phyloP scores from a whole-genome alignment of 2,888 invertebrate species.

The Eucera pruinosa region DNA sequence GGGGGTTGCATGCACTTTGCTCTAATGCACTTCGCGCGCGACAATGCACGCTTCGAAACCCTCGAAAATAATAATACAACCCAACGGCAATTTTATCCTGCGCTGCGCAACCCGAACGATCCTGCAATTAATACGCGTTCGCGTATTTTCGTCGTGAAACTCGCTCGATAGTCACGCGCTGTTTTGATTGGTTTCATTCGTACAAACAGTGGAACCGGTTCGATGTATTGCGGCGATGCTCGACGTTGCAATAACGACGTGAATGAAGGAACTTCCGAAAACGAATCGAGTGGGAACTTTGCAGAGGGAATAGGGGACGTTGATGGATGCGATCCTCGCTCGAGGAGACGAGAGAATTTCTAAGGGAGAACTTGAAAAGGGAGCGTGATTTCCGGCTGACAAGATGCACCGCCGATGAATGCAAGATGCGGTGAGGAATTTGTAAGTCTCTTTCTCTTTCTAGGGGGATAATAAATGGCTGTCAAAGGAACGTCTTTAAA shows the following conservation, averaged over 20 bases:
- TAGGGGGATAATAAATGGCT: slow-evolving; percentile 30
- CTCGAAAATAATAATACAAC: slow-evolving; percentile 64
- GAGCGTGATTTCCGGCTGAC: slow-evolving; percentile 38
- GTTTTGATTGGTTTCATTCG: too few relatives aligned
- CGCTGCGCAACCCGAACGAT: not conserved
- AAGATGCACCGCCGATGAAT: slow-evolving; percentile 19
- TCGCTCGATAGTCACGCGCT: too few relatives aligned
- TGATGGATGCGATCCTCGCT: slow-evolving; percentile 30
- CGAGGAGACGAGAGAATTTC: too few relatives aligned
- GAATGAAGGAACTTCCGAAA: not conserved
- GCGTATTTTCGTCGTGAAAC: not conserved
- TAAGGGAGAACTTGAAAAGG: slow-evolving; percentile 4
- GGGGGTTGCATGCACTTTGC: slow-evolving; percentile 70
- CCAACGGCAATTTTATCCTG: slow-evolving; percentile 16
- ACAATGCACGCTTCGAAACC: slow-evolving; percentile 28
- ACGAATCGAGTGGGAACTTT: not conserved
- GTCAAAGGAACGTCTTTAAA: slow-evolving; percentile 27
- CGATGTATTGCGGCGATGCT: too few relatives aligned
- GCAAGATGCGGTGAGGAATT: too few relatives aligned
- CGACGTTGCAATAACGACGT: not conserved
- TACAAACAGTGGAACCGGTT: too few relatives aligned
- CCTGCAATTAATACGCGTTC: slow-evolving; percentile 16
- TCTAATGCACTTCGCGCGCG: slow-evolving; percentile 69
- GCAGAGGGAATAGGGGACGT: not conserved
- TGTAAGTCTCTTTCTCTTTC: not conserved